Base-by-base conservation (phyloP, 1,140 invertebrate species). In the Adoxophyes honmai region DNA sequence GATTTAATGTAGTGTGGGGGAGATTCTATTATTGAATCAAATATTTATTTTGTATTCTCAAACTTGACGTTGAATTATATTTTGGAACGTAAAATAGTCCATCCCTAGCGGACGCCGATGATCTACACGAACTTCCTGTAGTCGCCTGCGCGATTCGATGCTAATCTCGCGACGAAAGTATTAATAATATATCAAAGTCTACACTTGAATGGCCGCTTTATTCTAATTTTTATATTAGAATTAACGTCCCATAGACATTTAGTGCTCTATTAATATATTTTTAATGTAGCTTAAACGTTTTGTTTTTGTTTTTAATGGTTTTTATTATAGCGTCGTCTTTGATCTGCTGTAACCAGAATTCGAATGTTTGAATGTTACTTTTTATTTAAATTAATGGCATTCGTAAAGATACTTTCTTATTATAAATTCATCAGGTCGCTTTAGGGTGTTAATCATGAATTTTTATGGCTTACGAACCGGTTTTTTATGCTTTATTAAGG, bases 251-350 rank as follows among this genome's bases (percentile, higher is more conserved):
- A 67, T 62, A 64, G 73, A 78, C 73, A 42, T 78, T 78, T 68
- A 77, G 66, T 52, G 48, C 68, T 71, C 81, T 81, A 85, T 82
- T 81, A 86, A 86, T 81, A 79, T 69, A 9, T 70, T 68, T 81
- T 81, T 76, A 82, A 83, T 67, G 66, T 63, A 66, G 59, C 64
- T 82, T 77, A 81, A 82, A 84, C 63, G 72, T 74, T 80, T 81
- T 77, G 73, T 81, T 78, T 75, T 73, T 62, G 39, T 59, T 66
- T 65, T 62, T 60, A 71, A 81, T 81, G 80, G 83, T 81, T 75
- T 59, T 38, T 60, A 69, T 79, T 75, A 75, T 70, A 61, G 70
- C 64, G 51, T 34, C 37, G 62, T 38, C 48, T 59, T 62, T 59
- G 52, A 42, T 62, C 64, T 57, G 28, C 55, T 62, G 75, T 81